These are phyloP conservation scores for Drosophila monieri DNA, from an alignment of 2,888 invertebrate genomes.

Conservation along the genomic window DNA sequence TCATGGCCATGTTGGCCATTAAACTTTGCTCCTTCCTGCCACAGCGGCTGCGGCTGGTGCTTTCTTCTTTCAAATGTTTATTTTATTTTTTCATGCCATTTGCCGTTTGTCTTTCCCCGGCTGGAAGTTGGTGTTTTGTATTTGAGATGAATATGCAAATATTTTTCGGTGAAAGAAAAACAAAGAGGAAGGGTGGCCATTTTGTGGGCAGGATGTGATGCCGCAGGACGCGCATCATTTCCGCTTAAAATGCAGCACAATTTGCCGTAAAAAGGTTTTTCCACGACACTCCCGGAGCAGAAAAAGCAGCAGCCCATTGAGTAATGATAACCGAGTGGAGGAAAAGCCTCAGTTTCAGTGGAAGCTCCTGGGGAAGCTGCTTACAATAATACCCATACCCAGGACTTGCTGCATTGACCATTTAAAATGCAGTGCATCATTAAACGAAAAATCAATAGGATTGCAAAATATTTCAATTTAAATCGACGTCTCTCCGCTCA, in stretches of 20 bases:
- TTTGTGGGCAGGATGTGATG: conserved; percentile 75
- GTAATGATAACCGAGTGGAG: conserved; percentile 61
- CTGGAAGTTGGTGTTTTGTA: conserved; percentile 80
- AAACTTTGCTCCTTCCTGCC: conserved; percentile 50
- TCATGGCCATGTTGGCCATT: conserved; percentile 67
- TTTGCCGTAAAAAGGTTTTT: conserved; percentile 74
- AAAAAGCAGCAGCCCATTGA: conserved; percentile 15
- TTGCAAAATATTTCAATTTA: conserved; percentile 73
- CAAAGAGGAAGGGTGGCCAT: conserved; percentile 51
- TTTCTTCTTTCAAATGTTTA: conserved; percentile 61
- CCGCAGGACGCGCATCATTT: conserved; percentile 79
- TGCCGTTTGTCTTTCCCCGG: conserved; percentile 52
- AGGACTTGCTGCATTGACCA: conserved; percentile 55
- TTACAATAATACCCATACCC: conserved; percentile 16
- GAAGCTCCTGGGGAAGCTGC: conserved; percentile 1
- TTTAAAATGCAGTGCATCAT: conserved; percentile 73
- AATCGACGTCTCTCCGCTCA: conserved; percentile 32
- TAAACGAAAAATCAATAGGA: conserved; percentile 73
- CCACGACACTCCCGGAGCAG: conserved; percentile 30
- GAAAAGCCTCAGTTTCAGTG: not conserved
- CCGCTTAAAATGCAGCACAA: conserved; percentile 78
- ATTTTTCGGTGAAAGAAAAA: conserved; percentile 57
- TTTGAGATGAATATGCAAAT: conserved; percentile 82
- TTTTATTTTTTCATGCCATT: conserved; percentile 46
- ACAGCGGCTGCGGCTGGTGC: conserved; percentile 39